Base-by-base conservation (phyloP, 1,140 invertebrate genomes). In the Sminthurinus signatus region DNA sequence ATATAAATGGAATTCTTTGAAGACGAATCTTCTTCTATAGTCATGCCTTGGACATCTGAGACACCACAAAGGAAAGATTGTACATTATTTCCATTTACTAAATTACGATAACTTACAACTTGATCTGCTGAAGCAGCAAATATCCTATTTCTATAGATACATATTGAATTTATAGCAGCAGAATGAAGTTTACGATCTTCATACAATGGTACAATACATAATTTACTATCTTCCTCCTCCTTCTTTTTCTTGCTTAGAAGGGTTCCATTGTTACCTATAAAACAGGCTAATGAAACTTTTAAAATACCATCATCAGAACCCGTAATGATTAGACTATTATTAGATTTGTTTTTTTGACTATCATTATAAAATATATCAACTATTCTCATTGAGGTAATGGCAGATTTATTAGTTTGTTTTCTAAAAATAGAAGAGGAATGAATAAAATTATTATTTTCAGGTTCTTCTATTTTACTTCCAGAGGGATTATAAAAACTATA, bases 121-220 rank as follows among this genome's bases (percentile, higher is more conserved):
- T 52, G 50, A 25, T 52, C 50, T 14, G 50, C 50, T n/a, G 50
- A 52, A 28, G 28, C 50, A 52, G 50, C 50, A 52, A 52, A 52
- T 27, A 52, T 52, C 8, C 14, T 12, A 27, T 52, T 29, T 4
- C n/a, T 4, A 17, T 14, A 27, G n/a, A 52, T 3, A 14, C 14
- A 12, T 23, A 52, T 23, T 19, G 50, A 27, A 52, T 52, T 52
- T 10, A 52, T 29, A 17, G 50, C 50, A 8, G 50, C 21, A 29
- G 23, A 29, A 23, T 52, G 50, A 28, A 8, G 23, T 27, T 27
- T 27, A 5, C 50, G 21, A 28, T 52, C 28, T 28, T 52, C 23
- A 29, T 52, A n/a, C 14, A 52, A 5, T 28, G 23, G 50, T 15
- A 15, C 19, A 29, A 15, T 2, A 29, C 14, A 8, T 10, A 25